These are phyloP conservation scores for Pangasius larnaudii DNA, from an alignment of 2,797 vertebrate genomes.

Conservation along the genomic window DNA sequence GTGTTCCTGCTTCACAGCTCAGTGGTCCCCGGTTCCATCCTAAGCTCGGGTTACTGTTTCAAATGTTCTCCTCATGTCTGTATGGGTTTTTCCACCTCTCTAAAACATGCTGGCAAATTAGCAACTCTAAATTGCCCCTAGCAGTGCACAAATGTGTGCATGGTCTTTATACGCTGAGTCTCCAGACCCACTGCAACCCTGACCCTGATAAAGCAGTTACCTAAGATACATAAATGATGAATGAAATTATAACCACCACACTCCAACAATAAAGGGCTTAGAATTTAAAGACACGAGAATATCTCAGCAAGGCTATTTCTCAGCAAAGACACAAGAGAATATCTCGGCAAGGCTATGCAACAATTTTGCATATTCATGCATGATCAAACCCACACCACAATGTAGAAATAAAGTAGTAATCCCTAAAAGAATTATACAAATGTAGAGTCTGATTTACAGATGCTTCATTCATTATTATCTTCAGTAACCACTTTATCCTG, in stretches of 20 bases:
- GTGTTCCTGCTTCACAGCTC: neutral
- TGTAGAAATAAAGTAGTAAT: neutral
- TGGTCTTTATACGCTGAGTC: neutral
- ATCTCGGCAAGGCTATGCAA: neutral
- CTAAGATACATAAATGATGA: neutral
- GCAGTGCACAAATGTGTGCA: neutral
- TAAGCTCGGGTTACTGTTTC: neutral
- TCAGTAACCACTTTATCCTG: neutral
- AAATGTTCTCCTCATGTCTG: neutral
- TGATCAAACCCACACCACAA: neutral
- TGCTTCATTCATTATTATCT: neutral
- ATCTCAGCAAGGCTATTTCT: too few relatives aligned
- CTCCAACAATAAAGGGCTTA: neutral
- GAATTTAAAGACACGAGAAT: neutral
- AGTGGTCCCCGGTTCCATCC: neutral
- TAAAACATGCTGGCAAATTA: neutral
- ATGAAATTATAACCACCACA: neutral
- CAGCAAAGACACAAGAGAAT: neutral
- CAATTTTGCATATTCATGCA: neutral
- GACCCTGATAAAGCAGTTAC: neutral
- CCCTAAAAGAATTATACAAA: neutral
- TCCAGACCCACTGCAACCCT: neutral
- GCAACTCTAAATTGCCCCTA: neutral
- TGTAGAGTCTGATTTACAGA: neutral
- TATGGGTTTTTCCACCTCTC: neutral